A percentile compares a stretch with the other conserved stretches of the same genome.
These are phyloP conservation scores for Lipophrys pholis DNA, from an alignment of 2,113 vertebrate species.

Conservation along the genomic window DNA sequence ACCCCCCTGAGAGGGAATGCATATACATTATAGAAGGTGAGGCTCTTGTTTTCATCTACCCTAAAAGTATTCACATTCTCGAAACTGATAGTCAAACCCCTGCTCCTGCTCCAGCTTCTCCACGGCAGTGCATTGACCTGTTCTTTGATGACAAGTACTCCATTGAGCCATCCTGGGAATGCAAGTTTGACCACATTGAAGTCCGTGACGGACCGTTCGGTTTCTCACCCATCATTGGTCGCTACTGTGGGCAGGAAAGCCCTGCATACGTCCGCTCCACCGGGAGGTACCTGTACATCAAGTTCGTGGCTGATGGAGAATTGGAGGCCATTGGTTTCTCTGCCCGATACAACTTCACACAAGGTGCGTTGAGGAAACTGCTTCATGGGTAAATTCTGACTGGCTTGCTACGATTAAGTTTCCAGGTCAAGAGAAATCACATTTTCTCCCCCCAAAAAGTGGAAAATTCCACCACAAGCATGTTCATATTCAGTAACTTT, in stretches of 20 bases:
- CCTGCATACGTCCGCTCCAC: conserved; percentile 94
- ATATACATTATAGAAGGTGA: conserved; percentile 99
- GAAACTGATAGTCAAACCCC: neutral
- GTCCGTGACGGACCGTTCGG: conserved; percentile 97
- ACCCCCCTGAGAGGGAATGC: conserved; percentile 95
- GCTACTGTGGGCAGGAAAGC: conserved; percentile 95
- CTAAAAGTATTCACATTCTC: too few species aligned
- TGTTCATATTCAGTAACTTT: too few species aligned
- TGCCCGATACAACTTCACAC: conserved; percentile 96
- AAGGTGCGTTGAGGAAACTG: conserved; percentile 84
- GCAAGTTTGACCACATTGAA: conserved; percentile 98
- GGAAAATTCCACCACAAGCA: too few species aligned
- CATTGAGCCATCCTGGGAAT: conserved; percentile 98
- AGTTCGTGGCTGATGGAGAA: conserved; percentile 97
- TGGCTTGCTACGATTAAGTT: too few species aligned
- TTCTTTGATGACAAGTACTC: conserved; percentile 96
- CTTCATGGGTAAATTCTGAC: too few species aligned
- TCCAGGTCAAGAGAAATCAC: too few species aligned
- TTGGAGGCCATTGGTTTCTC: conserved; percentile 93
- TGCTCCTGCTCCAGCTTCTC: conserved; percentile 70
- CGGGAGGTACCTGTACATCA: conserved; percentile 97
- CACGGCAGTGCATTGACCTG: conserved; percentile 96
- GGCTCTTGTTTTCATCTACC: neutral
- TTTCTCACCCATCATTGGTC: conserved; percentile 96
- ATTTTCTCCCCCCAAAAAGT: too few species aligned